Conservation (phyloP, 2,113 vertebrate genomes). For the Thamnophis sirtalis region DNA sequence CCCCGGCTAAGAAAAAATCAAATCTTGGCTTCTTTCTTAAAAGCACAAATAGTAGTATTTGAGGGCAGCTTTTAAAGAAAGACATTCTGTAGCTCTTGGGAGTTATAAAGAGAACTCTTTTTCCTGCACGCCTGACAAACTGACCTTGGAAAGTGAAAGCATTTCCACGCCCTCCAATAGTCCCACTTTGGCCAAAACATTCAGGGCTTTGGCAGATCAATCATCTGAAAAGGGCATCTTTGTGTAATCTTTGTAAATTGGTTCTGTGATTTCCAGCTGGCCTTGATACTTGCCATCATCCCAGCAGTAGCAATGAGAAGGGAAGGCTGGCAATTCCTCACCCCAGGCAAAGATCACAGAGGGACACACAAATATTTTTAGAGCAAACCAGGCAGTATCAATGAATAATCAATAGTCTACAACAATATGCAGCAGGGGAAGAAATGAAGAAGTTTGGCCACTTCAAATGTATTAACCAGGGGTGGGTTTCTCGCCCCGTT, state of each 20-base stretch:
- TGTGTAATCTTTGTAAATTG: neutral
- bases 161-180: neutral
- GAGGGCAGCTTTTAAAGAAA: neutral
- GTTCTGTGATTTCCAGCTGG: neutral
- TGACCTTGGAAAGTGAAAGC: neutral
- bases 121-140: neutral
- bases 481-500: no score
- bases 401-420: neutral
- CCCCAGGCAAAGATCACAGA: neutral
- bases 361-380: neutral
- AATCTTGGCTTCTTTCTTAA: neutral
- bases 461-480: neutral
- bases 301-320: neutral
- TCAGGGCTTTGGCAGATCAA: neutral
- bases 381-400: neutral
- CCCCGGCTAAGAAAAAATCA: neutral
- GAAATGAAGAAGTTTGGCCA: neutral
- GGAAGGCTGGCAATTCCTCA: neutral
- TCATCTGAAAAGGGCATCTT: neutral
- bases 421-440: neutral
- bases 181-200: neutral
- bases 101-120: neutral
- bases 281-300: neutral
- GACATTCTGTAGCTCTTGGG: neutral
- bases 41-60: neutral